A percentile compares a stretch with the other conserved stretches of the same genome.
Conservation (phyloP, 1,140 invertebrate genomes). For the Brachionus manjavacas region DNA sequence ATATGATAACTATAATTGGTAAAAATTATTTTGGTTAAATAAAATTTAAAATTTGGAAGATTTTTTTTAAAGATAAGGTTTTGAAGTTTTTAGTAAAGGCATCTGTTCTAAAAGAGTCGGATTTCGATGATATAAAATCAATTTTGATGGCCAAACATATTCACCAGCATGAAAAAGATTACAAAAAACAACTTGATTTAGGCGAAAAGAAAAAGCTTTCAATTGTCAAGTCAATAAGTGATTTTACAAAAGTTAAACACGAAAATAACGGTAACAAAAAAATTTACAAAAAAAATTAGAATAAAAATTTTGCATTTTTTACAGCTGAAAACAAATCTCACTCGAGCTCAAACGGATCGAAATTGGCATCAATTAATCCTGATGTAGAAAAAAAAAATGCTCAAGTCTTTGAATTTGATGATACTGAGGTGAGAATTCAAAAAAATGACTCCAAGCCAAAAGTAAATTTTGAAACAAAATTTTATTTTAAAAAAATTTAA, state of each 20-base stretch:
- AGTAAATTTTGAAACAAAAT: not conserved
- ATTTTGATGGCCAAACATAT: constrained; percentile 81
- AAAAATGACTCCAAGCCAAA: constrained; percentile 6
- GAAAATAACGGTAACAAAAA: not conserved
- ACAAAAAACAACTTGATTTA: constrained; percentile 50
- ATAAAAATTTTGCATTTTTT: no score
- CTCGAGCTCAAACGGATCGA: not conserved
- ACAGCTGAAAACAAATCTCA: not conserved
- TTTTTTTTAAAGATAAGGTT: not conserved
- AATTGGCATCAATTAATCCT: not conserved
- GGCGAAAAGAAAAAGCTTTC: constrained; percentile 59
- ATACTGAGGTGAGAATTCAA: not conserved
- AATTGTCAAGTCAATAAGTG: not conserved
- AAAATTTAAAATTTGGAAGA: not conserved
- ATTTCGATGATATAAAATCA: constrained; percentile 76
- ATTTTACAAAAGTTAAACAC: not conserved
- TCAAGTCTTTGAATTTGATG: not conserved
- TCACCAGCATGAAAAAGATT: constrained; percentile 68
- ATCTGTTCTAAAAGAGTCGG: constrained; percentile 64
- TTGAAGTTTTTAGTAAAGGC: not conserved
- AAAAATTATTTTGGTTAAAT: constrained; percentile 53
- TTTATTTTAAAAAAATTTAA: not conserved
- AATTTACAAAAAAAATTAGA: not conserved
- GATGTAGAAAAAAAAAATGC: not conserved
- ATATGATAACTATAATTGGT: constrained; percentile 78